phyloP scores from a whole-genome alignment of 2,113 vertebrate species.

The Danionella cerebrum region DNA sequence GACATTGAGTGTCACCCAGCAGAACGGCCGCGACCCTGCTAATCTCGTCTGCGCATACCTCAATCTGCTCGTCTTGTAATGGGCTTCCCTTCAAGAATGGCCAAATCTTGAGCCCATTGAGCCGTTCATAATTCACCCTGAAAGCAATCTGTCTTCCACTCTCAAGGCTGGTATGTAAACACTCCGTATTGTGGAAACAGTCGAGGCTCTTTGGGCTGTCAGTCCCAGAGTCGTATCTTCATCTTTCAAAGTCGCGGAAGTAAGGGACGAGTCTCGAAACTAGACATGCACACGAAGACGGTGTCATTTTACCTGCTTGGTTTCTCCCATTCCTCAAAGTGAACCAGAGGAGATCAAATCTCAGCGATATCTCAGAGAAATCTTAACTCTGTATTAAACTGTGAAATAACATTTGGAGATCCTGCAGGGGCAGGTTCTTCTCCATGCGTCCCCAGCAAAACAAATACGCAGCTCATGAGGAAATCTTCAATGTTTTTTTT shows the following conservation, averaged over 20 bases:
- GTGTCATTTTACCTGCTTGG: slow-evolving; percentile 38
- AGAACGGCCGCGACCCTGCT: slow-evolving; percentile 46
- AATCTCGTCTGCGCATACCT: slow-evolving; percentile 48
- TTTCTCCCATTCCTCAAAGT: slow-evolving; percentile 50
- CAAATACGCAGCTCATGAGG: slow-evolving; percentile 44
- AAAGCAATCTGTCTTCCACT: slow-evolving; percentile 51
- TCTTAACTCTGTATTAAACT: slow-evolving; percentile 60
- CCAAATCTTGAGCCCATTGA: slow-evolving; percentile 57
- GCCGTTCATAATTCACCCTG: slow-evolving; percentile 63
- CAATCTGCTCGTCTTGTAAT: slow-evolving; percentile 59
- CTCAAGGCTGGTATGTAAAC: slow-evolving; percentile 54
- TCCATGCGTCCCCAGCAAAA: slow-evolving; percentile 35
- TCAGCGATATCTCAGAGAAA: slow-evolving; percentile 50
- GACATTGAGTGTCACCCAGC: slow-evolving; percentile 28
- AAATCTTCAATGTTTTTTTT: slow-evolving; percentile 19
- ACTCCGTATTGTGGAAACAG: slow-evolving; percentile 47
- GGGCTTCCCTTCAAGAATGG: slow-evolving; percentile 50
- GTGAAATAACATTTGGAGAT: slow-evolving; percentile 57
- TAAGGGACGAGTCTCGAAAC: slow-evolving; percentile 44
- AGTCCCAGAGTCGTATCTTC: slow-evolving; percentile 33
- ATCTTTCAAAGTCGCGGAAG: slow-evolving; percentile 40
- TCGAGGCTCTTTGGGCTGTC: slow-evolving; percentile 37
- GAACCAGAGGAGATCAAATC: slow-evolving; percentile 45
- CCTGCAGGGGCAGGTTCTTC: slow-evolving; percentile 31
- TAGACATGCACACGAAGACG: slow-evolving; percentile 36